These are phyloP conservation scores for Tetrax tetrax DNA, from an alignment of 2,113 vertebrate genomes.

Conservation along the genomic window DNA sequence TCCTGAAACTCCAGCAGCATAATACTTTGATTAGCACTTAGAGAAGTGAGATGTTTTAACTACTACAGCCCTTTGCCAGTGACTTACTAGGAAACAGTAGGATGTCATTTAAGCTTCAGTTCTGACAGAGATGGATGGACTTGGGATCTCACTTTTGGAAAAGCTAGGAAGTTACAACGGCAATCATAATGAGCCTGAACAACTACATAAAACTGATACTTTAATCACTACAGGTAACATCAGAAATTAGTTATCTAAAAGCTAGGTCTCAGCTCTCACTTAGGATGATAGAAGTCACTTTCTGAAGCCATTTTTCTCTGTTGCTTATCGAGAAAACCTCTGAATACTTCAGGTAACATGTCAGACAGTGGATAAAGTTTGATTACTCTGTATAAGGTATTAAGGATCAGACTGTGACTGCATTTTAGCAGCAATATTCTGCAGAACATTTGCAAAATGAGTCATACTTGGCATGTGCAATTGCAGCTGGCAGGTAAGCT, in stretches of 20 bases:
- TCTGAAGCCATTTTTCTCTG: background rate
- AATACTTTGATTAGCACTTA: background rate
- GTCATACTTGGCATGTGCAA: background rate
- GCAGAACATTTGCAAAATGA: background rate
- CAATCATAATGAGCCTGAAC: background rate
- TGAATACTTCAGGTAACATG: background rate
- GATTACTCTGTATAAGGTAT: background rate
- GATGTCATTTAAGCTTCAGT: background rate
- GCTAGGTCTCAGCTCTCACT: background rate
- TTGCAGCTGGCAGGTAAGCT: background rate
- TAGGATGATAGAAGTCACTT: background rate
- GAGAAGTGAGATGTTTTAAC: background rate
- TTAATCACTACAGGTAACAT: background rate
- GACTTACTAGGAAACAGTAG: background rate
- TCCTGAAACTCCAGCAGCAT: background rate
- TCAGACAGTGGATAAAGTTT: background rate
- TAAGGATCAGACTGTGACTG: background rate
- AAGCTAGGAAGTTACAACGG: background rate
- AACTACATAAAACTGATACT: background rate
- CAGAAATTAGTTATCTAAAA: background rate
- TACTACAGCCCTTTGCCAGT: background rate
- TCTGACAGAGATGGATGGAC: background rate
- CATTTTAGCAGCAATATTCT: background rate
- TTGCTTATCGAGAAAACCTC: background rate
- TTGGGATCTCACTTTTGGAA: background rate